Evolutionary conservation across 2,888 invertebrate species (phyloP).

Genomic region (Synanthedon myopaeformis): DNA sequence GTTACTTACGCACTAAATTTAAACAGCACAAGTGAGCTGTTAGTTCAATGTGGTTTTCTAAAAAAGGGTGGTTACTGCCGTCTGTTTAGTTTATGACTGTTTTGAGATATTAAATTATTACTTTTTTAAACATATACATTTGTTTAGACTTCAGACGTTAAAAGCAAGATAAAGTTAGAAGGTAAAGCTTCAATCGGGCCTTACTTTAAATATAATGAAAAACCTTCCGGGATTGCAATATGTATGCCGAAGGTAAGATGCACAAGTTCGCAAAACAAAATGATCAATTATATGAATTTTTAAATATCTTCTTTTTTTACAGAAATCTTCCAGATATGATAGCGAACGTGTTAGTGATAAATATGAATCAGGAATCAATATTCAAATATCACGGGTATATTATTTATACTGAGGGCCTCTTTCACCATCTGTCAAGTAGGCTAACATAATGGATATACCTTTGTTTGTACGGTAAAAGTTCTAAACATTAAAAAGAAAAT

Average conservation of each 20-base stretch:
- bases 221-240: slow-evolving; percentile 40
- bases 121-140: too few species aligned
- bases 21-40: too few species aligned
- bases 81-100: too few species aligned
- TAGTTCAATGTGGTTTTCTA: too few species aligned
- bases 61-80: too few species aligned
- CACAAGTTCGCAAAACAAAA: neutral
- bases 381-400: slow-evolving; percentile 36
- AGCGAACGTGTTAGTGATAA: neutral
- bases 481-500: too few species aligned
- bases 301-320: neutral
- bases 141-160: slow-evolving; percentile 2
- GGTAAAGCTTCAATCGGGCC: slow-evolving; percentile 43
- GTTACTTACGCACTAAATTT: too few species aligned
- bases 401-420: neutral
- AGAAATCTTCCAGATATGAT: neutral
- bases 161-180: slow-evolving; percentile 23
- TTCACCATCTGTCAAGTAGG: too few species aligned
- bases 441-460: too few species aligned
- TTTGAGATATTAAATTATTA: too few species aligned
- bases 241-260: slow-evolving; percentile 32
- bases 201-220: slow-evolving; percentile 25
- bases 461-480: too few species aligned
- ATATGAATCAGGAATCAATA: slow-evolving; percentile 30
- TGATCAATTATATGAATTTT: neutral